phyloP scores from a whole-genome alignment of 2,113 vertebrate species.

The Calyptommatus sinebrachiatus region DNA sequence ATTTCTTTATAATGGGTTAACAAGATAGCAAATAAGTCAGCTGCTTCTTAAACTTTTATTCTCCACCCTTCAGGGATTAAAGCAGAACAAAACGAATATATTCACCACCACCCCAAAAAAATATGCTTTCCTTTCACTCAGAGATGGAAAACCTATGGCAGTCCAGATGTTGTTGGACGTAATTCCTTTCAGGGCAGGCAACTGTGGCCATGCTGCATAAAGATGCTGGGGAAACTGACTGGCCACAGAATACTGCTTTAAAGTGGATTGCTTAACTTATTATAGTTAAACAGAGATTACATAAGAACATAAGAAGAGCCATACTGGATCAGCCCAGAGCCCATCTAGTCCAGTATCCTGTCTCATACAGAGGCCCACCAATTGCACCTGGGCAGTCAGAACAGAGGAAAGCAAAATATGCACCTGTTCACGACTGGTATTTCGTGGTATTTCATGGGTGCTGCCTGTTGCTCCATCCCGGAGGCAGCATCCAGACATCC shows the following conservation, averaged over 20 bases:
- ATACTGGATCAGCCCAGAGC: no score
- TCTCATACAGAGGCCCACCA: no score
- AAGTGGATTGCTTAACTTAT: constrained; percentile 5
- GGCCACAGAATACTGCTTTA: not conserved
- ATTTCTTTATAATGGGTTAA: not conserved
- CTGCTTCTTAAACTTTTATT: constrained; percentile 7
- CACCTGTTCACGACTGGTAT: no score
- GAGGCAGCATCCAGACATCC: no score
- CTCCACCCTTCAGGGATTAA: not conserved
- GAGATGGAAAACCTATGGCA: not conserved
- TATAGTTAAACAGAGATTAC: not conserved
- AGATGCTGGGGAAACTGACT: not conserved
- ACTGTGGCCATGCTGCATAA: not conserved
- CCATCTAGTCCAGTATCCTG: no score
- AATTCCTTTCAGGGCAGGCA: not conserved
- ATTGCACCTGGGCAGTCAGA: no score
- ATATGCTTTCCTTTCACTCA: not conserved
- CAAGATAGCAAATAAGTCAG: not conserved
- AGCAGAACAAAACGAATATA: constrained; percentile 1
- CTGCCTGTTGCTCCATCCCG: no score
- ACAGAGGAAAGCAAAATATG: no score
- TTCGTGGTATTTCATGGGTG: no score
- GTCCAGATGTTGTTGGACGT: not conserved
- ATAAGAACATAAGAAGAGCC: no score
- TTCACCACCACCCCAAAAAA: no score